Evolutionary conservation across 2,888 invertebrate genomes (phyloP).

Genomic region (Orthosia cruda): DNA sequence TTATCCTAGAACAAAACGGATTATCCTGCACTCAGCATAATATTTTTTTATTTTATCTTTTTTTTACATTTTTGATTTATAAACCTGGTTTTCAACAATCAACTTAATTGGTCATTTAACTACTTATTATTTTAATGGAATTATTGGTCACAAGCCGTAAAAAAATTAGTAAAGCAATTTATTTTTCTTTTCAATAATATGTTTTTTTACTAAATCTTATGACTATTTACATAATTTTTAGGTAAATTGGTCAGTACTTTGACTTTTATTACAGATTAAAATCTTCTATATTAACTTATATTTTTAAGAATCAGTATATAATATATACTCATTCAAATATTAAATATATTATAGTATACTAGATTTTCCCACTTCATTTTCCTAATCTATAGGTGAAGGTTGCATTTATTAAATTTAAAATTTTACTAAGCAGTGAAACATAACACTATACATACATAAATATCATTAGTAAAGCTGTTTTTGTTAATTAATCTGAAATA

Average conservation of each 20-base stretch:
- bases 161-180: not conserved
- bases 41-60: not conserved
- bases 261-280: not conserved
- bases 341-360: no score
- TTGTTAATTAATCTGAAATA: not conserved
- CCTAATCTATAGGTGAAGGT: no score
- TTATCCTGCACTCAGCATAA: not conserved
- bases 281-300: not conserved
- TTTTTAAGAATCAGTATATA: no score
- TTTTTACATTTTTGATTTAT: conserved; percentile 1
- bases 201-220: not conserved
- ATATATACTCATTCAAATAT: no score
- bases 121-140: not conserved
- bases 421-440: not conserved
- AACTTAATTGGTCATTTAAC: not conserved
- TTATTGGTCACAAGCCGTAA: not conserved
- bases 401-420: not conserved
- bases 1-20: conserved; percentile 14
- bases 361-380: no score
- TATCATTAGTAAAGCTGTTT: not conserved
- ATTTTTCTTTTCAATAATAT: not conserved
- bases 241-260: no score
- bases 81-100: not conserved
- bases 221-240: accelerated
- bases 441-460: not conserved